These are phyloP conservation scores for Lepidochitona cinerea DNA, from an alignment of 2,888 invertebrate species.

Conservation along the genomic window DNA sequence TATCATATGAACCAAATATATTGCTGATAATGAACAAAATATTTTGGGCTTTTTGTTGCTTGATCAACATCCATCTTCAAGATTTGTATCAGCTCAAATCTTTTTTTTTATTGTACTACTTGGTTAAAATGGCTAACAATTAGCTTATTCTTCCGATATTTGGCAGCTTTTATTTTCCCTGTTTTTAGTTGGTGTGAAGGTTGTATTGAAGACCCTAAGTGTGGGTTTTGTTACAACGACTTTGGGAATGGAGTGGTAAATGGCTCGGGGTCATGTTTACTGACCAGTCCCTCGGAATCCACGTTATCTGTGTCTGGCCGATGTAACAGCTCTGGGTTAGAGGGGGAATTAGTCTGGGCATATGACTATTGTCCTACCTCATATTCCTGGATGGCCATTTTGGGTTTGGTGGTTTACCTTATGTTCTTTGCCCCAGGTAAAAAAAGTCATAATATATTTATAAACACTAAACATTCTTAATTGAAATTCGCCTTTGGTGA, in stretches of 20 bases:
- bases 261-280: constrained; percentile 68
- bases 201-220: constrained; percentile 70
- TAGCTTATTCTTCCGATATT: too few relatives aligned
- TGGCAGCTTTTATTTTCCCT: too few relatives aligned
- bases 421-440: constrained; percentile 72
- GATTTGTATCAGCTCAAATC: too few relatives aligned
- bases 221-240: constrained; percentile 72
- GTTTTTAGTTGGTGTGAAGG: constrained; percentile 68
- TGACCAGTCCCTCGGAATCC: constrained; percentile 32
- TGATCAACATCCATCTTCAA: too few relatives aligned
- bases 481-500: too few relatives aligned
- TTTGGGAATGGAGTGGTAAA: constrained; percentile 46
- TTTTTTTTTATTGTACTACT: too few relatives aligned
- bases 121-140: too few relatives aligned
- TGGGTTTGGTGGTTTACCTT: constrained; percentile 72
- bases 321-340: constrained; percentile 47
- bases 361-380: constrained; percentile 72
- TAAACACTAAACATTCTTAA: too few relatives aligned
- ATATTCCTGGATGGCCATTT: constrained; percentile 70
- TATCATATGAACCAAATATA: too few relatives aligned
- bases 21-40: too few relatives aligned
- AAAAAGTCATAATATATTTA: too few relatives aligned
- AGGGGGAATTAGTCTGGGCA: constrained; percentile 56
- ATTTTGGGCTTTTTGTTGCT: too few relatives aligned
- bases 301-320: constrained; percentile 45